Conservation (phyloP, 2,888 invertebrate genomes). For the Mythimna vitellina region DNA sequence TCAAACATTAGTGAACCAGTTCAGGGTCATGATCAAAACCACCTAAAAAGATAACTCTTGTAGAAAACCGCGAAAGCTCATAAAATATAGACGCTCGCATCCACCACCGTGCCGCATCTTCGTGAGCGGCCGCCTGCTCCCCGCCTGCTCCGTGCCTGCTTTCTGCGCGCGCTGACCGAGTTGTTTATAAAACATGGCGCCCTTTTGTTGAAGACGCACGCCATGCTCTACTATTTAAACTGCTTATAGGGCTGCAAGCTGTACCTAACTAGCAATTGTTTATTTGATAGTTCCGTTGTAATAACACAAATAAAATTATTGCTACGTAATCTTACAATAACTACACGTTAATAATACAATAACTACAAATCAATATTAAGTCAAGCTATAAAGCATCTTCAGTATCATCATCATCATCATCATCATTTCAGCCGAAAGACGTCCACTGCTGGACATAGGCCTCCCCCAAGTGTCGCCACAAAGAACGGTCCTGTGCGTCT, state of each 20-base stretch:
- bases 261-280: not conserved
- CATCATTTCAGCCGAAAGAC: too few species aligned
- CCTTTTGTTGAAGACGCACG: constrained; percentile 35
- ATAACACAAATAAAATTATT: not conserved
- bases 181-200: constrained; percentile 38
- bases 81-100: constrained; percentile 11
- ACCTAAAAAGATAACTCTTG: not conserved
- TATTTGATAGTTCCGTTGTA: too few species aligned
- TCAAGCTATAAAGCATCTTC: not conserved
- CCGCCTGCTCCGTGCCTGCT: not conserved
- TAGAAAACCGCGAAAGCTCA: not conserved
- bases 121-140: not conserved
- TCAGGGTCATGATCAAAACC: not conserved
- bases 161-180: constrained; percentile 35
- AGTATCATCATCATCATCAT: too few species aligned
- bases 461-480: too few species aligned
- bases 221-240: constrained; percentile 53
- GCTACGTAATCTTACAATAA: not conserved
- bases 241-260: constrained; percentile 24
- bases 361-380: not conserved
- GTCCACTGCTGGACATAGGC: too few species aligned
- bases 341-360: too few species aligned
- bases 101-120: not conserved
- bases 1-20: not conserved
- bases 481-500: too few species aligned